Base-by-base conservation (phyloP, 2,797 vertebrate species). In the Prunella strophiata region DNA sequence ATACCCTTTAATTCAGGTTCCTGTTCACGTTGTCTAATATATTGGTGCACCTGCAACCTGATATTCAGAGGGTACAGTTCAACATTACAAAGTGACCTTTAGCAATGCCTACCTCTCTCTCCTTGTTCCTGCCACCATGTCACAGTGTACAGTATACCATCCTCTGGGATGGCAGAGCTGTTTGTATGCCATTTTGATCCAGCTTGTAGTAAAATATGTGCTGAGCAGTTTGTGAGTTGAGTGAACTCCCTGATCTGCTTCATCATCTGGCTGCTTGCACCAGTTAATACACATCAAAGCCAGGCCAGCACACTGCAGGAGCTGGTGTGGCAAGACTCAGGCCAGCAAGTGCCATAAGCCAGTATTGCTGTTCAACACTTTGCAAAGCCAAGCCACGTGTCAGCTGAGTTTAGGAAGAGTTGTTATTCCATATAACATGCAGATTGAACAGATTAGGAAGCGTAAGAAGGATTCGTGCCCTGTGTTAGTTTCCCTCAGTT, bases 181-280 rank as follows among this genome's bases (percentile, higher is more conserved):
- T 51, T 76, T 52, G 8, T 52, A 27, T 82, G 45, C n/a, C 38
- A 30, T 82, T 92, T 89, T 70, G 63, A 59, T 73, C 43, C 63
- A 87, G 7, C 25, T 76, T 85, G 65, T 85, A 73, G 43, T 72
- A 82, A 54, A 95, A 66, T 26, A 51, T 45, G 3, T 25, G 9
- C 36, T 89, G 62, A 40, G n/a, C 20, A 36, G 30, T 80, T 90
- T 83, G 81, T 84, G 52, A 74, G 51, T 73, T 66, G 70, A 86
- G 48, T 75, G 67, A 59, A 1, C 34, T 68, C 51, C 36, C 36
- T 92, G n/a, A 45, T 79, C 34, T 66, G 13, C 58, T 76, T 91
- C 32, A 26, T 95, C 84, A 18, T 70, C 75, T 76, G 68, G 3
- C 72, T 63, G 21, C 40, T 2, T 63, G 50, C 52, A 79, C 48